Base-by-base conservation (phyloP, 1,140 invertebrate species). In the Hyphantria cunea region DNA sequence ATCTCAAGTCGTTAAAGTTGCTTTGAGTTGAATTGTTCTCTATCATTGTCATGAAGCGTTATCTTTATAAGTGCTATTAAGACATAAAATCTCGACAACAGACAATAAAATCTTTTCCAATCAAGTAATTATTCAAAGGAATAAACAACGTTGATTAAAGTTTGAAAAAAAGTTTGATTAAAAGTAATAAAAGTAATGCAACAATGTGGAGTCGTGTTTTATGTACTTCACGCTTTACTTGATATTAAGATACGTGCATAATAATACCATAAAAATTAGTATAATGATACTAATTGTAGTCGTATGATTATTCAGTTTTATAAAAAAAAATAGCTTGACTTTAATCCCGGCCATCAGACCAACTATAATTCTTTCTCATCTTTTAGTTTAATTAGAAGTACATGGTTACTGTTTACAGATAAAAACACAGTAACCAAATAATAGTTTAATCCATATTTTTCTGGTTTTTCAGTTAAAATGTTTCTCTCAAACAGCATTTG, bases 101-200 rank as follows among this genome's bases (percentile, higher is more conserved):
- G 32, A 11, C 45, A 39, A 39, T 58, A 58, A 41, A 60, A 60
- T 32, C 10, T 42, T 33, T 50, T 12, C 13, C 37, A 44, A 41
- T 60, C 10, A 51, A 44, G 48, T 60, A 51, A 51, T 60, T 50
- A 51, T 50, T 32, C 2, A 37, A 44, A 51, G 14, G 25, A 34
- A 51, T 51, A 60, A 60, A 50, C 37, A 25, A 25, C 12, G 48
- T 50, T 42, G 48, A 33, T 44, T 51, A 41, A 50, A 34, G 50
- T 60, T 14, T 50, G 50, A 60, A n/a, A 51, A 42, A 50, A 47
- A 37, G 0, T 12, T 60, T 50, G 37, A 50, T 51, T 34, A 45
- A 50, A 59, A 50, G 37, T 41, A 34, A 13, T 60, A 33, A 60
- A 58, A 58, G 34, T 39, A 49, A 60, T 60, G 56, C 56, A 60